Evolutionary conservation across 2,888 invertebrate genomes (phyloP).

Genomic region (Oasisia sp.): DNA sequence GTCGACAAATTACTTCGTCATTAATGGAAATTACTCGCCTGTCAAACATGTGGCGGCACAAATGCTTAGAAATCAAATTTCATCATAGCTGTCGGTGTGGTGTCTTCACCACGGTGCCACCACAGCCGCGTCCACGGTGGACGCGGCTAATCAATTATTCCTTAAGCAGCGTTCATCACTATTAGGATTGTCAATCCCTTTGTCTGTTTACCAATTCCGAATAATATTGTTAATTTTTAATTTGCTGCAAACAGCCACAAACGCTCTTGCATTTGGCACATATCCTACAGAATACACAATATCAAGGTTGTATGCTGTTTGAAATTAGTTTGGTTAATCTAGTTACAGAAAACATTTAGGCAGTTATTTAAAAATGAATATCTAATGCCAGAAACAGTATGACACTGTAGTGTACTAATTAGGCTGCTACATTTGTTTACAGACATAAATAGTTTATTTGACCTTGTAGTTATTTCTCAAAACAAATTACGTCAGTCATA

Average conservation of each 20-base stretch:
- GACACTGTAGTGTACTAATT: no score
- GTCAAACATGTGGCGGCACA: not conserved
- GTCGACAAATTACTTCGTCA: not conserved
- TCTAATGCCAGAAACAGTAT: not conserved
- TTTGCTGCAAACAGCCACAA: not conserved
- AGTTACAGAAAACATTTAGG: not conserved
- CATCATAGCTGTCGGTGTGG: not conserved
- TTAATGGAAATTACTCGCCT: slow-evolving; percentile 1
- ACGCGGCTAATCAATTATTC: not conserved
- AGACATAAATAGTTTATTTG: no score
- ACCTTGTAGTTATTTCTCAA: no score
- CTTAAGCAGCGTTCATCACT: not conserved
- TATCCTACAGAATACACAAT: not conserved
- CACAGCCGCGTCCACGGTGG: not conserved
- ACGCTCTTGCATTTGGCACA: not conserved
- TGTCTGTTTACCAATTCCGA: not conserved
- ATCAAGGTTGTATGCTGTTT: not conserved
- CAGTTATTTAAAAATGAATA: not conserved
- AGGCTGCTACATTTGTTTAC: no score
- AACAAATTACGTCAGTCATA: no score
- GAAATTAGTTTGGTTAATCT: not conserved
- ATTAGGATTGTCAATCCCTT: not conserved
- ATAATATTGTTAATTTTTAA: not conserved
- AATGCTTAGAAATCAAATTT: not conserved
- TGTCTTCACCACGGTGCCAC: not conserved